Conservation (phyloP, 2,797 vertebrate species). For the Euthynnus affinis region DNA sequence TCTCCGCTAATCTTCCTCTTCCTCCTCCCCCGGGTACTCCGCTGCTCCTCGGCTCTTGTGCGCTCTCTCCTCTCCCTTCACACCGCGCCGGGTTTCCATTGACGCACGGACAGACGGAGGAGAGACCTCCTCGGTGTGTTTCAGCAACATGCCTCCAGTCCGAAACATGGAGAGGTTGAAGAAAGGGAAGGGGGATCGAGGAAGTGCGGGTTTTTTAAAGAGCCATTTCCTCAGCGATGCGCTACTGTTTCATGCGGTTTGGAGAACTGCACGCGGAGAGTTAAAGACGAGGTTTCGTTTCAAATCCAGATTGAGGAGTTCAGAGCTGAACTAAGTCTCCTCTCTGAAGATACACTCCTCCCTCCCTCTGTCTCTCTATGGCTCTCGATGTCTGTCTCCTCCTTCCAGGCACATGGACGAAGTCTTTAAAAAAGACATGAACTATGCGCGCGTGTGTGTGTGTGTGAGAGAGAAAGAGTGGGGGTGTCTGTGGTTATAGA, state of each 20-base stretch:
- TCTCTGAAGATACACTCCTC: constrained; percentile 60
- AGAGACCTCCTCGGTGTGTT: constrained; percentile 61
- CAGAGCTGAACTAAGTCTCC: constrained; percentile 52
- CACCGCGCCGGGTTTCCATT: constrained; percentile 66
- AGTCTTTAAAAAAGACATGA: constrained; percentile 67
- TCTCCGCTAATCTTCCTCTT: constrained; percentile 55
- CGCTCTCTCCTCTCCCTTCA: constrained; percentile 47
- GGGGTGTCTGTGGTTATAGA: constrained; percentile 20
- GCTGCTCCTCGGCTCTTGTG: constrained; percentile 49
- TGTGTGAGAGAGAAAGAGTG: constrained; percentile 26
- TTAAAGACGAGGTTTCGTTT: constrained; percentile 12
- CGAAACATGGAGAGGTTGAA: constrained; percentile 2
- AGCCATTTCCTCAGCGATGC: constrained; percentile 48
- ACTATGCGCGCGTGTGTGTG: constrained; percentile 39
- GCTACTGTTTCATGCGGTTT: constrained; percentile 35
- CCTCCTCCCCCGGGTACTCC: constrained; percentile 48
- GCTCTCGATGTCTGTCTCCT: constrained; percentile 48
- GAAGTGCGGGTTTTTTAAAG: constrained; percentile 32
- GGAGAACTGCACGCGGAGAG: constrained; percentile 15
- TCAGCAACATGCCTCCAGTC: constrained; percentile 65
- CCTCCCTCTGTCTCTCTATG: constrained; percentile 42
- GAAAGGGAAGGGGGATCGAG: constrained; percentile 19
- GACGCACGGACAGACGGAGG: constrained; percentile 61
- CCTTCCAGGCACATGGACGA: constrained; percentile 61
- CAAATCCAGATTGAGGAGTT: constrained; percentile 59